phyloP scores from a whole-genome alignment of 2,888 invertebrate genomes.

The Oscheius onirici region DNA sequence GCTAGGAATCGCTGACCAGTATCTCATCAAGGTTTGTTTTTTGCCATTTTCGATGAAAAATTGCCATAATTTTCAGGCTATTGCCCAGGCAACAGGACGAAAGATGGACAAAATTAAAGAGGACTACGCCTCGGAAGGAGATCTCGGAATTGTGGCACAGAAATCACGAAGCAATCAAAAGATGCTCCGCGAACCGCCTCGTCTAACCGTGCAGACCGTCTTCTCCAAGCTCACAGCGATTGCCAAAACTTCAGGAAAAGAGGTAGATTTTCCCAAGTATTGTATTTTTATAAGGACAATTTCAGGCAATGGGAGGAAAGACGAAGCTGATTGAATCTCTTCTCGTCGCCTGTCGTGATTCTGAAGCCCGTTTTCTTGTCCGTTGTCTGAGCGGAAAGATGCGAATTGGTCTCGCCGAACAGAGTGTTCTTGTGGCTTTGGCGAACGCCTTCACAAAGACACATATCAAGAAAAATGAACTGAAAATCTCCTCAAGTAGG shows the following conservation, averaged over 20 bases:
- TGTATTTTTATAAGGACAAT: not conserved
- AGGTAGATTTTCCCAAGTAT: conserved; percentile 39
- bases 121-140: conserved; percentile 82
- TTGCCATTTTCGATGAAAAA: not conserved
- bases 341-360: conserved; percentile 80
- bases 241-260: conserved; percentile 82
- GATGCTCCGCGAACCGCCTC: conserved; percentile 86
- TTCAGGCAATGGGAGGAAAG: conserved; percentile 79
- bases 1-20: conserved; percentile 92
- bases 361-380: conserved; percentile 63
- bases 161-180: conserved; percentile 78
- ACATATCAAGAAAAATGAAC: conserved; percentile 51
- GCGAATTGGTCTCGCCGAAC: conserved; percentile 94
- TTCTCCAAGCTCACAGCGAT: conserved; percentile 87
- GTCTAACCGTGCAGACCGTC: conserved; percentile 81
- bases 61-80: conserved; percentile 38
- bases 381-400: conserved; percentile 81
- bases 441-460: conserved; percentile 79
- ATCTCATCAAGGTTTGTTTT: conserved; percentile 86
- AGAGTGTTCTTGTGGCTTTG: conserved; percentile 89
- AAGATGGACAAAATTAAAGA: conserved; percentile 82
- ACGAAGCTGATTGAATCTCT: conserved; percentile 88
- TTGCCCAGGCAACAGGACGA: conserved; percentile 51
- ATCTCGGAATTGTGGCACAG: conserved; percentile 76
- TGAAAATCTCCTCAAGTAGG: conserved; percentile 76